Evolutionary conservation across 2,113 vertebrate species (phyloP).

Genomic region (Lophura nycthemera): DNA sequence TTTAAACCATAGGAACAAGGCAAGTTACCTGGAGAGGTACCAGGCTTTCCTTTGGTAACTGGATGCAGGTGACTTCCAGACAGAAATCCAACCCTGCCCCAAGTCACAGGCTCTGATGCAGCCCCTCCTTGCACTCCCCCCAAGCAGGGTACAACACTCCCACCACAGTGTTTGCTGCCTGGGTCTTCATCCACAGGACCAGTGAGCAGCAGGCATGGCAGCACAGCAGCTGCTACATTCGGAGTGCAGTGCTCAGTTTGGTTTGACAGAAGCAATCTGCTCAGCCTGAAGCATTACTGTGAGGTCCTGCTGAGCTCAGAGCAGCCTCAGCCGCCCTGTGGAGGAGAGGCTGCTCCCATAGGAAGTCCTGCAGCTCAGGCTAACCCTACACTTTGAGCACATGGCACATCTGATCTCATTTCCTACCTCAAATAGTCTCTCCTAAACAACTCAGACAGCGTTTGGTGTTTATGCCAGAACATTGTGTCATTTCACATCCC

Average conservation of each 20-base stretch:
- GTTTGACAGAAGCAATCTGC: not conserved
- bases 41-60: not conserved
- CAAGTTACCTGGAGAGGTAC: not conserved
- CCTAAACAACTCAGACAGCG: not conserved
- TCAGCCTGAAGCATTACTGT: not conserved
- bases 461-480: not conserved
- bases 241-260: fast-evolving
- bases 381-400: not conserved
- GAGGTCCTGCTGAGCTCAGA: not conserved
- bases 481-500: not conserved
- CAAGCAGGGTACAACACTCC: not conserved
- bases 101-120: not conserved
- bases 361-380: not conserved
- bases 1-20: not conserved
- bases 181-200: fast-evolving
- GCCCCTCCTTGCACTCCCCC: not conserved
- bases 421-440: not conserved
- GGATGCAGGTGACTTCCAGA: not conserved
- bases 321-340: not conserved
- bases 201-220: fast-evolving
- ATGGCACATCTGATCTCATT: not conserved
- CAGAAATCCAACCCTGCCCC: not conserved
- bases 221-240: too few relatives aligned
- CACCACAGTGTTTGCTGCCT: too few relatives aligned
- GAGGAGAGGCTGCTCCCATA: fast-evolving